These are phyloP conservation scores for Periplaneta americana DNA, from an alignment of 1,140 invertebrate species.

Conservation along the genomic window DNA sequence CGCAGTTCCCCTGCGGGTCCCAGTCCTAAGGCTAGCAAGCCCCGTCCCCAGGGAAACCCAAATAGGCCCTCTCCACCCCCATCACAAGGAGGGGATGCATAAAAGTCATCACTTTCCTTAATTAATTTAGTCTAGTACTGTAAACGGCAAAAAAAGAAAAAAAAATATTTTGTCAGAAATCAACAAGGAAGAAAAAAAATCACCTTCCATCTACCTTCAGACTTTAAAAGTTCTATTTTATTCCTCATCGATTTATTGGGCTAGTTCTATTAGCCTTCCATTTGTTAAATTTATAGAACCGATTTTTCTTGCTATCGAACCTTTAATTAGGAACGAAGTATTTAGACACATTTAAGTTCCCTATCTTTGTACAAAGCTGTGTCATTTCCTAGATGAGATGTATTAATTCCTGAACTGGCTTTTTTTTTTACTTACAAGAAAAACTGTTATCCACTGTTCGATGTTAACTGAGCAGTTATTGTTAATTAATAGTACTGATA, in stretches of 20 bases:
- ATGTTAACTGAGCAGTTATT: background rate
- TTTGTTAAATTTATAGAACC: background rate
- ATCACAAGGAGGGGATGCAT: conserved; percentile 1
- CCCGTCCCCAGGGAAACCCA: conserved; percentile 39
- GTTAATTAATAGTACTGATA: background rate
- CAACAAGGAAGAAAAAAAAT: background rate
- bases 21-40: conserved; percentile 41
- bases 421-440: background rate
- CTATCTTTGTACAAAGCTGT: too few species aligned
- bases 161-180: background rate
- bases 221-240: background rate
- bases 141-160: background rate
- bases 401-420: background rate
- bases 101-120: background rate
- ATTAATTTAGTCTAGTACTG: background rate
- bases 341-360: too few species aligned
- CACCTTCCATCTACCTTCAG: background rate
- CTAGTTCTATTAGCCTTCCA: background rate
- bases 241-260: background rate
- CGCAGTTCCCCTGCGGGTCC: background rate
- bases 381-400: background rate
- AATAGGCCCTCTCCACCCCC: conserved; percentile 31
- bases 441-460: background rate
- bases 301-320: too few species aligned
- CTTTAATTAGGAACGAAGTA: too few species aligned